These are phyloP conservation scores for Mesembrinibis cayennensis DNA, from an alignment of 2,113 vertebrate genomes.

Conservation along the genomic window DNA sequence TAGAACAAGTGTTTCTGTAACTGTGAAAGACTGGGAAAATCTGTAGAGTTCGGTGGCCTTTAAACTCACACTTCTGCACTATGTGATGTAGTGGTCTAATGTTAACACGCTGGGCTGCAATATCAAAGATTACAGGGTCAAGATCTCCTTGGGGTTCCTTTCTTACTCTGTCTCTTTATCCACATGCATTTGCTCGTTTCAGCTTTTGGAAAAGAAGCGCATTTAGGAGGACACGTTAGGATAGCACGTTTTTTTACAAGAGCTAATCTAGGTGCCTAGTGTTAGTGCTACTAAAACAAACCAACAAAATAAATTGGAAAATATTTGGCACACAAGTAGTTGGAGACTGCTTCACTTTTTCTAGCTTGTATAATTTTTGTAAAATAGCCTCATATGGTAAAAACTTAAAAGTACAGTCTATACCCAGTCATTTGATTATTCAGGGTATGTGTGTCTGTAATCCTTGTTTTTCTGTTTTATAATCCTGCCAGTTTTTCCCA, in stretches of 20 bases:
- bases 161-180: not conserved
- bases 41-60: not conserved
- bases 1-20: not conserved
- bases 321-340: not conserved
- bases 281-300: not conserved
- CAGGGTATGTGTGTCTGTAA: not conserved
- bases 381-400: not conserved
- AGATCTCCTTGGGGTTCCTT: not conserved
- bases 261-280: not conserved
- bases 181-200: not conserved
- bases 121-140: slow-evolving; percentile 5
- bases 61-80: not conserved
- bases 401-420: not conserved
- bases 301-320: not conserved
- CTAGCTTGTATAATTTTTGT: not conserved
- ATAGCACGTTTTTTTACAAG: not conserved
- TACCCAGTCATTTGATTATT: not conserved
- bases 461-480: not conserved
- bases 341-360: not conserved
- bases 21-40: not conserved
- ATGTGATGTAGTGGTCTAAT: not conserved
- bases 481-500: not conserved
- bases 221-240: not conserved
- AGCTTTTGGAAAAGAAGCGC: not conserved
- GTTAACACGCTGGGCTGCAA: not conserved